Evolutionary conservation across 1,140 invertebrate species (phyloP).

Genomic region (Apis cerana): DNA sequence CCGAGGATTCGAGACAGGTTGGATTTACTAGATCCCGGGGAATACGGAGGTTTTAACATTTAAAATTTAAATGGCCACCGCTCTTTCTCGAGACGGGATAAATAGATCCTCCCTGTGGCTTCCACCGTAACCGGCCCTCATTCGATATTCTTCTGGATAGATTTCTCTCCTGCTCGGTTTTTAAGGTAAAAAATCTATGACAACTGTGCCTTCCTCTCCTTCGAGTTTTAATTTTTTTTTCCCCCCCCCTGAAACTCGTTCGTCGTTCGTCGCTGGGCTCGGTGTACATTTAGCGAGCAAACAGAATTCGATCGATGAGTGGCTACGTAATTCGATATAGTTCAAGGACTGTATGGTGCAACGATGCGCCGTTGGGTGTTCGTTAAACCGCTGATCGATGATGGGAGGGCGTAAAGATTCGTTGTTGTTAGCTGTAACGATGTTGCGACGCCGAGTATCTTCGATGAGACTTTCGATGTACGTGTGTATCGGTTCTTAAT

Average conservation of each 20-base stretch:
- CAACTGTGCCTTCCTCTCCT: no score
- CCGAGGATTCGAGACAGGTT: neutral
- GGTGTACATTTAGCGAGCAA: constrained; percentile 13
- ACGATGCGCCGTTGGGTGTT: constrained; percentile 26
- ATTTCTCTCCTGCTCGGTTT: neutral
- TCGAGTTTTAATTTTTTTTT: no score
- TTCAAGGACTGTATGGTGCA: constrained; percentile 30
- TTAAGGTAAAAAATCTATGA: neutral
- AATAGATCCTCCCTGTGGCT: constrained; percentile 32
- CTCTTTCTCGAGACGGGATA: constrained; percentile 42
- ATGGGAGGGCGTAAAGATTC: constrained; percentile 16
- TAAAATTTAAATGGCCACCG: constrained; percentile 59
- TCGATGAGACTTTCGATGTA: neutral
- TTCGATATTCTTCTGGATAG: constrained; percentile 54
- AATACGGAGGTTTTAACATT: constrained; percentile 47
- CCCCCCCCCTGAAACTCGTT: no score
- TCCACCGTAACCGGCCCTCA: constrained; percentile 25
- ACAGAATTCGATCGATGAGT: constrained; percentile 27
- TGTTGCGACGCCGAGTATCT: neutral
- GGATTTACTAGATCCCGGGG: constrained; percentile 24
- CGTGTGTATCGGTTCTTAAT: constrained; percentile 1
- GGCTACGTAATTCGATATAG: constrained; percentile 30
- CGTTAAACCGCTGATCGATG: constrained; percentile 30
- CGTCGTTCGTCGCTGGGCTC: no score
- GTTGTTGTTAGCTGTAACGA: constrained; percentile 30